Percentiles rank a stretch among this genome's conserved stretches.
These are phyloP conservation scores for Cecropterus lyciades DNA, from an alignment of 1,140 invertebrate genomes.

Conservation along the genomic window DNA sequence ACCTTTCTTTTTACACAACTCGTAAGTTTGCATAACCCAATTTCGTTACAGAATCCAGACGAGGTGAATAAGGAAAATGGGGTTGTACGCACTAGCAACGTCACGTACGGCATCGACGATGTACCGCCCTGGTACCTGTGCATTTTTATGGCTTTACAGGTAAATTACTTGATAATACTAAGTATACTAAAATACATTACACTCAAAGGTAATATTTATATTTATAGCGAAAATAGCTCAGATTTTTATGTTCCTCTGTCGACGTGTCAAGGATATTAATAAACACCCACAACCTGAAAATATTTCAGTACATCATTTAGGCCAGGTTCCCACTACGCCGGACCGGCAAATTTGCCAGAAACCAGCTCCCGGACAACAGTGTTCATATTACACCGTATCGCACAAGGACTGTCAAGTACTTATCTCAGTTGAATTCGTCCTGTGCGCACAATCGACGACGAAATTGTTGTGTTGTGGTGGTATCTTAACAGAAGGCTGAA, in stretches of 20 bases:
- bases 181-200: not conserved
- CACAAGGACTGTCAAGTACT: constrained; percentile 6
- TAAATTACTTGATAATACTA: too few relatives aligned
- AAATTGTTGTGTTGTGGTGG: constrained; percentile 32
- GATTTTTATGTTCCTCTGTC: too few relatives aligned
- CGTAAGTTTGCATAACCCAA: not conserved
- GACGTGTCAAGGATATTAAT: too few relatives aligned
- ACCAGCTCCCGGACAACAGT: too few relatives aligned
- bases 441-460: constrained; percentile 26
- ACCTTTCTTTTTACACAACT: too few relatives aligned
- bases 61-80: constrained; percentile 13
- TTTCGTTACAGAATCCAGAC: constrained; percentile 11
- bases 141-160: constrained; percentile 93
- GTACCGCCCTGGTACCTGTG: constrained; percentile 93
- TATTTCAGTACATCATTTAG: too few relatives aligned
- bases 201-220: too few relatives aligned
- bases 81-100: constrained; percentile 73
- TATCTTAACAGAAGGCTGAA: constrained; percentile 25
- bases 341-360: too few relatives aligned
- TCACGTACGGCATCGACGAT: constrained; percentile 93
- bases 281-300: too few relatives aligned
- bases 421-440: constrained; percentile 9
- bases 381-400: constrained; percentile 30
- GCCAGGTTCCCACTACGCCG: too few relatives aligned
- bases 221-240: too few relatives aligned